Conservation (phyloP, 2,113 vertebrate species). For the Trematocara marginatum region DNA sequence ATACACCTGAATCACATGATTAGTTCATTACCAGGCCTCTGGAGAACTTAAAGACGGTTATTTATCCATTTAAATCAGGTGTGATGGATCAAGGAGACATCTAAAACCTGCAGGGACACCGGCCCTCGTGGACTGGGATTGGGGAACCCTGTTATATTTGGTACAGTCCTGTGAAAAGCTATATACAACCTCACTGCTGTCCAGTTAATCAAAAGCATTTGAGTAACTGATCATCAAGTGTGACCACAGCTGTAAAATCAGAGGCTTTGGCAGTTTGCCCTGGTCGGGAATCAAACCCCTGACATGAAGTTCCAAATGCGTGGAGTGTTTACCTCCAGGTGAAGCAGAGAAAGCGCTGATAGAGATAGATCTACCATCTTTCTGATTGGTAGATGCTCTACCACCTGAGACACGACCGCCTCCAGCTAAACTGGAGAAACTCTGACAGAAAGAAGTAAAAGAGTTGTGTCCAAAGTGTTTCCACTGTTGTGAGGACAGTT, state of each 20-base stretch:
- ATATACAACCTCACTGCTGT: not conserved
- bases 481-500: not conserved
- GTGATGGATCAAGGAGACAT: too few species aligned
- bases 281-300: not conserved
- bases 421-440: not conserved
- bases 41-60: too few species aligned
- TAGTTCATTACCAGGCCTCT: too few species aligned
- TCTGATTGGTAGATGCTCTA: not conserved
- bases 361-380: not conserved
- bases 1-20: too few species aligned
- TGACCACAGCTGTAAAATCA: not conserved
- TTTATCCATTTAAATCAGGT: too few species aligned
- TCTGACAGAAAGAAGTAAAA: not conserved
- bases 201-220: not conserved
- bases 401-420: not conserved
- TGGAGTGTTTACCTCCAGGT: not conserved
- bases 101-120: too few species aligned
- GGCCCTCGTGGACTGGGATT: too few species aligned
- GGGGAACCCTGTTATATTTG: not conserved
- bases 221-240: not conserved
- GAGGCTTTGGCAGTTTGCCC: not conserved
- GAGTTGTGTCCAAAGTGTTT: not conserved
- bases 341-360: not conserved
- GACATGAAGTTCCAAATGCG: not conserved
- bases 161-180: not conserved